Evolutionary conservation across 2,113 vertebrate genomes (phyloP).

Genomic region (Pyrgilauda ruficollis): DNA sequence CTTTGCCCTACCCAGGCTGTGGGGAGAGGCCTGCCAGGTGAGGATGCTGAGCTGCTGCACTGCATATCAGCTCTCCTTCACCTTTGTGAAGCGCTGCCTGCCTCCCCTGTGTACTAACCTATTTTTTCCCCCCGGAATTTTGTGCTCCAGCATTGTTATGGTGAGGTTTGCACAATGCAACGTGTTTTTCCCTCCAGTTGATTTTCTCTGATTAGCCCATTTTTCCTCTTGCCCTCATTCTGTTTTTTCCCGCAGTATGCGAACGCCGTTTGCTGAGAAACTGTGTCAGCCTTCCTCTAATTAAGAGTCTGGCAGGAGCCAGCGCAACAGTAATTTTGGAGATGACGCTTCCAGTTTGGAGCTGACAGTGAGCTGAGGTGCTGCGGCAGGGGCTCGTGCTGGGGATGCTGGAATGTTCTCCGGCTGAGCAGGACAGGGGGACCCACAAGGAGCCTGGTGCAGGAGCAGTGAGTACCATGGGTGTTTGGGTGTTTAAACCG

Average conservation of each 20-base stretch:
- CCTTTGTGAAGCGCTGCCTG: neutral
- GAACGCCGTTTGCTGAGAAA: neutral
- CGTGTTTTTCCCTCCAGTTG: neutral
- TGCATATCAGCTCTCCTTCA: neutral
- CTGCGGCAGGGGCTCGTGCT: neutral
- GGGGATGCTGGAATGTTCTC: neutral
- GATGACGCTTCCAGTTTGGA: conserved; percentile 28
- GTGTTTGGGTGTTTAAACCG: neutral
- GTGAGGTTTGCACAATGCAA: neutral
- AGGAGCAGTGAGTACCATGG: conserved; percentile 20
- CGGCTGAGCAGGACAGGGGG: neutral
- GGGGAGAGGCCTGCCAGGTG: neutral
- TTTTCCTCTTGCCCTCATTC: conserved; percentile 53
- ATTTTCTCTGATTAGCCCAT: conserved; percentile 29
- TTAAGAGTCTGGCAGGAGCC: conserved; percentile 43
- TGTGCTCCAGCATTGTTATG: neutral
- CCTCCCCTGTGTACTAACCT: conserved; percentile 28
- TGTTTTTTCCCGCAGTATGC: neutral
- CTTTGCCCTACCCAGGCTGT: neutral
- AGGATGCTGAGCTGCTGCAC: neutral
- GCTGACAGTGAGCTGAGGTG: neutral
- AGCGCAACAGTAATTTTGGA: conserved; percentile 14
- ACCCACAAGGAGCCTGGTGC: neutral
- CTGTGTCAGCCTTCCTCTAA: conserved; percentile 50
- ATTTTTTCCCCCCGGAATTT: neutral